These are phyloP conservation scores for Progne subis DNA, from an alignment of 2,113 vertebrate genomes.

Conservation along the genomic window DNA sequence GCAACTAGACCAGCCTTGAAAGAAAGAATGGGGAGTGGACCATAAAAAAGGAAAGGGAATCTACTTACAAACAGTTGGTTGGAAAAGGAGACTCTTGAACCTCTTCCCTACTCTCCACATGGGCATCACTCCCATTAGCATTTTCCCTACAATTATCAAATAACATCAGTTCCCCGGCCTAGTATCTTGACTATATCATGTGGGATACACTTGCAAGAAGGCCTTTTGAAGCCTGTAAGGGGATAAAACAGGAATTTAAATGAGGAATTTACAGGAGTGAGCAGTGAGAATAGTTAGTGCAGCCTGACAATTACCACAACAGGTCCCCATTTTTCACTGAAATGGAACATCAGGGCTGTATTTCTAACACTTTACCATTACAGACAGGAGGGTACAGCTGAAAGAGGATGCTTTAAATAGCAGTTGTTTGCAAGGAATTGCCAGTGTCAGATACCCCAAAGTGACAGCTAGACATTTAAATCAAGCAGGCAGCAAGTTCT, in stretches of 20 bases:
- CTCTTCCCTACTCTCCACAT: not conserved
- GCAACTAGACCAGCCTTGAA: not conserved
- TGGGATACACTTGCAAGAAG: not conserved
- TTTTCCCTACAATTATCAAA: not conserved
- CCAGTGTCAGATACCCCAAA: not conserved
- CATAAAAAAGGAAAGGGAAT: not conserved
- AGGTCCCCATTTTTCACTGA: not conserved
- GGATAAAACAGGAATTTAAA: not conserved
- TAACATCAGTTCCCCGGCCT: not conserved
- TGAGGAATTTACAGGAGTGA: not conserved
- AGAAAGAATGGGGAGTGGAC: not conserved
- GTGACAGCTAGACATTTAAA: constrained; percentile 29
- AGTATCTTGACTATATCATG: not conserved
- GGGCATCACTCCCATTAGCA: not conserved
- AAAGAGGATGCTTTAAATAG: constrained; percentile 36
- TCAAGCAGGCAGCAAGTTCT: constrained; percentile 23
- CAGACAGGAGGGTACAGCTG: not conserved
- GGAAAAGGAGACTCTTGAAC: not conserved
- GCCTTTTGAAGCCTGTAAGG: not conserved
- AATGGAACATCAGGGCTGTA: not conserved
- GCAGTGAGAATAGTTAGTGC: not conserved
- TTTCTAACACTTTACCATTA: not conserved
- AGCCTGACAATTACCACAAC: not conserved
- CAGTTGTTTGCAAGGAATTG: constrained; percentile 11
- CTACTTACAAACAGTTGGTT: not conserved